Conservation (phyloP, 2,113 vertebrate species). For the Lethenteron camtschaticum region DNA sequence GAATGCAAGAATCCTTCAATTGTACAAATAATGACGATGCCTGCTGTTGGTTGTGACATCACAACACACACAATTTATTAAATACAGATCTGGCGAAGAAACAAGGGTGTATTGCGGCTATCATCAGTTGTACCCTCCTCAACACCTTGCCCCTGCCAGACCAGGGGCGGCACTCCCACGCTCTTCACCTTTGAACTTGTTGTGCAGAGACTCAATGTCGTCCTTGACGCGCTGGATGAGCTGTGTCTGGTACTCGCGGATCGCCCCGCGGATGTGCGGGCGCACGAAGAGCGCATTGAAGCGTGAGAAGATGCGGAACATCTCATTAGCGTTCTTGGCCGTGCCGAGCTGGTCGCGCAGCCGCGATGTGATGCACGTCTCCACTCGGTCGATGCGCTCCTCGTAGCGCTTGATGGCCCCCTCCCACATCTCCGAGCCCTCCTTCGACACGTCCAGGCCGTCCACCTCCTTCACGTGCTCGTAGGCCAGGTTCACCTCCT, state of each 20-base stretch:
- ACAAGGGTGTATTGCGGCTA: too few relatives aligned
- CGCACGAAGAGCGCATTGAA: background rate
- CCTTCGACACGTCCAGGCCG: background rate
- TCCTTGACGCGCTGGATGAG: conserved; percentile 3
- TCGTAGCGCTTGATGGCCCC: background rate
- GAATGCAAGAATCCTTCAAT: too few relatives aligned
- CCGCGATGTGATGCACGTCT: background rate
- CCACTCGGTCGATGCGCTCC: background rate
- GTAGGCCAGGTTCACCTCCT: conserved; percentile 1
- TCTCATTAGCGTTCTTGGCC: conserved; percentile 1
- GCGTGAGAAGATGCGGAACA: background rate
- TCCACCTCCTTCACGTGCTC: conserved; percentile 2
- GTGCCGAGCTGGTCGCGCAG: background rate
- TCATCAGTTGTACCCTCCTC: too few relatives aligned
- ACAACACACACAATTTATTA: too few relatives aligned
- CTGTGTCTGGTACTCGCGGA: conserved; percentile 4
- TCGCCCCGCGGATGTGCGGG: background rate
- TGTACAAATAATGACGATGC: too few relatives aligned
- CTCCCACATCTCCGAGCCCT: background rate
- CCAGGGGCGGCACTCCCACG: too few relatives aligned
- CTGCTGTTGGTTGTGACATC: too few relatives aligned
- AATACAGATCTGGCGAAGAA: too few relatives aligned
- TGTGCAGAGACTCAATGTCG: conserved; percentile 3
- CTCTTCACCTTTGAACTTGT: background rate
- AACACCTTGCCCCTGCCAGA: too few relatives aligned